phyloP scores from a whole-genome alignment of 2,888 invertebrate species.

The Papilio demoleus region DNA sequence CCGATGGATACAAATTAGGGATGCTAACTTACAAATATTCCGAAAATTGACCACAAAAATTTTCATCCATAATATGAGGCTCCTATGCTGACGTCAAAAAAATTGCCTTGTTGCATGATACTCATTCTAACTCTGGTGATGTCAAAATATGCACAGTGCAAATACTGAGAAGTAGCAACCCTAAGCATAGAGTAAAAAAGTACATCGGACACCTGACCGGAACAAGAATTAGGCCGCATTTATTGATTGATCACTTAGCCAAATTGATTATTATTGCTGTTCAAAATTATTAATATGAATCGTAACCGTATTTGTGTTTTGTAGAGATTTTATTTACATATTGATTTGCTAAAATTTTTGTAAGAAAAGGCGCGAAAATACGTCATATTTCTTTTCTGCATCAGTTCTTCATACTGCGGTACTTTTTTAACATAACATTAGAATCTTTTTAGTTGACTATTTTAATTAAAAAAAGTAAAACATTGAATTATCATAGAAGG shows the following conservation, averaged over 20 bases:
- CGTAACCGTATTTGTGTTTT: too few species aligned
- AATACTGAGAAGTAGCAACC: neutral
- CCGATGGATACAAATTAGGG: neutral
- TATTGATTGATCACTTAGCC: neutral
- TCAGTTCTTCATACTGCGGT: too few species aligned
- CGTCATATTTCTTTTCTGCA: too few species aligned
- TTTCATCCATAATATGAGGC: neutral
- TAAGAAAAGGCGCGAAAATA: too few species aligned
- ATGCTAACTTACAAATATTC: neutral
- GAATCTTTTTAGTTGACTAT: too few species aligned
- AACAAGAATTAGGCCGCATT: slow-evolving; percentile 5
- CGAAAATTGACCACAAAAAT: neutral
- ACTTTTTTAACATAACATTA: too few species aligned
- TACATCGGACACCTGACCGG: slow-evolving; percentile 16
- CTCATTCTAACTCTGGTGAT: neutral
- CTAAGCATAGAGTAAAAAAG: slow-evolving; percentile 27
- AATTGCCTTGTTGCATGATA: too few species aligned
- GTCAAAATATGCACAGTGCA: neutral
- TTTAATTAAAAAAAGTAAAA: too few species aligned
- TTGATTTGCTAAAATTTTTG: too few species aligned
- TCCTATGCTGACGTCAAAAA: too few species aligned
- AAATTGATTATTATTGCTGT: neutral
- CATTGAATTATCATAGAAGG: neutral
- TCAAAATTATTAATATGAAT: neutral
- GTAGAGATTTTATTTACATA: too few species aligned